These are phyloP conservation scores for Harpagoxenus sublaevis DNA, from an alignment of 2,888 invertebrate genomes.

Conservation along the genomic window DNA sequence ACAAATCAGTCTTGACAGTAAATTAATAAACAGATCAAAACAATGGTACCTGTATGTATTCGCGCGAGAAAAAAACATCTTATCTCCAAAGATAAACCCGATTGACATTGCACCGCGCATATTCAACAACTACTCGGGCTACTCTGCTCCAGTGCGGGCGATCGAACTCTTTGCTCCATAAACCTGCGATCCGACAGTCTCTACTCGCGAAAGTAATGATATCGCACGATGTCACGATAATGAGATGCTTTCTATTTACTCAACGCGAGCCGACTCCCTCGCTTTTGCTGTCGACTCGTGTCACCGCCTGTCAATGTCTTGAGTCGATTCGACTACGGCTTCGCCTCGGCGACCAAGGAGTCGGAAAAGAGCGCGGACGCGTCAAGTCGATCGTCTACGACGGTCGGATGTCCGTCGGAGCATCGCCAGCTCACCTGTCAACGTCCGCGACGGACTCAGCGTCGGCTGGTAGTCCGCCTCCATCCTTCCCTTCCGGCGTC, in stretches of 20 bases:
- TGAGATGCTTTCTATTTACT: neutral
- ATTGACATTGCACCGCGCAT: neutral
- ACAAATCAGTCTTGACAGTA: constrained; percentile 5
- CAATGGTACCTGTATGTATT: neutral
- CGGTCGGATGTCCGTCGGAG: neutral
- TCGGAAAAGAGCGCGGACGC: no score
- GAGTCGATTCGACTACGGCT: neutral
- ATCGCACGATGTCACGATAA: neutral
- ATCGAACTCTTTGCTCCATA: neutral
- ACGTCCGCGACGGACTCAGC: constrained; percentile 84
- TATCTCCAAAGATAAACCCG: neutral
- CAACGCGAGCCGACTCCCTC: neutral
- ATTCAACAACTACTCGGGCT: neutral
- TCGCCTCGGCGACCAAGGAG: no score
- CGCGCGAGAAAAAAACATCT: neutral
- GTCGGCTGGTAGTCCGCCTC: constrained; percentile 85
- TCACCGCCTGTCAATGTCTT: neutral
- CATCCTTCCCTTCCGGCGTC: constrained; percentile 78
- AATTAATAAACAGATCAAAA: neutral
- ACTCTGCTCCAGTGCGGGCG: neutral
- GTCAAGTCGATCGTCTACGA: no score
- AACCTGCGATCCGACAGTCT: neutral
- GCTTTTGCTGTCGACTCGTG: neutral
- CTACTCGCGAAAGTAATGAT: neutral
- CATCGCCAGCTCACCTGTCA: constrained; percentile 82